phyloP scores from a whole-genome alignment of 2,888 invertebrate species.

The Ecliptopera silaceata region DNA sequence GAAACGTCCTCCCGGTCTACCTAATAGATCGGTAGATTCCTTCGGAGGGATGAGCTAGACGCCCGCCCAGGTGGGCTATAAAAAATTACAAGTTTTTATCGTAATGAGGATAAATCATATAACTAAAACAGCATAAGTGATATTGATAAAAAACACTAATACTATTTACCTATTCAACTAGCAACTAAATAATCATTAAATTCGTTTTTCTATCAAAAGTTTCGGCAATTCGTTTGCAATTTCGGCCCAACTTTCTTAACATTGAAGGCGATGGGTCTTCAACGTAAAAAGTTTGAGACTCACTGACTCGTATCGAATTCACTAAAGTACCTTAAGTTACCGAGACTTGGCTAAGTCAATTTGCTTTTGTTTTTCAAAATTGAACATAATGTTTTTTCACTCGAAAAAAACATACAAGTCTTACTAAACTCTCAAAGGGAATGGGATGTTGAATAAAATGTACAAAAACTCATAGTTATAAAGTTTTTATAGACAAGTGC shows the following conservation, averaged over 20 bases:
- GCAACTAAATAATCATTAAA: constrained; percentile 15
- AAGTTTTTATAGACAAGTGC: neutral
- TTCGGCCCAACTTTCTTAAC: constrained; percentile 18
- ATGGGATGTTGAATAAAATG: neutral
- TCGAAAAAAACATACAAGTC: neutral
- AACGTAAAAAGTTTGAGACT: constrained; percentile 21
- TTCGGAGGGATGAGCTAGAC: too few species aligned
- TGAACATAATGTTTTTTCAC: constrained; percentile 9
- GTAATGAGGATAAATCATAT: too few species aligned
- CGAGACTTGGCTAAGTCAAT: constrained; percentile 15
- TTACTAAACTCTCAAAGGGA: neutral
- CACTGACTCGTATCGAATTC: constrained; percentile 26
- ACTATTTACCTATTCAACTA: neutral
- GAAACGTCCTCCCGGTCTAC: too few species aligned
- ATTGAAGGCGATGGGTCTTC: constrained; percentile 19
- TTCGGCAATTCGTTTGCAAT: constrained; percentile 20
- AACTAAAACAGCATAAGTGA: too few species aligned
- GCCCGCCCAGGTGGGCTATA: too few species aligned
- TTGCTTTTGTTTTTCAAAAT: constrained; percentile 23
- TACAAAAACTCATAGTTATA: neutral
- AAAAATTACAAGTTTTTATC: too few species aligned
- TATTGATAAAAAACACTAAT: neutral
- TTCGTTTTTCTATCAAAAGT: constrained; percentile 28
- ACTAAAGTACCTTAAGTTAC: constrained; percentile 19
- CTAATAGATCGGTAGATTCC: too few species aligned